These are phyloP conservation scores for Xenops minutus DNA, from an alignment of 2,797 vertebrate species.

Conservation along the genomic window DNA sequence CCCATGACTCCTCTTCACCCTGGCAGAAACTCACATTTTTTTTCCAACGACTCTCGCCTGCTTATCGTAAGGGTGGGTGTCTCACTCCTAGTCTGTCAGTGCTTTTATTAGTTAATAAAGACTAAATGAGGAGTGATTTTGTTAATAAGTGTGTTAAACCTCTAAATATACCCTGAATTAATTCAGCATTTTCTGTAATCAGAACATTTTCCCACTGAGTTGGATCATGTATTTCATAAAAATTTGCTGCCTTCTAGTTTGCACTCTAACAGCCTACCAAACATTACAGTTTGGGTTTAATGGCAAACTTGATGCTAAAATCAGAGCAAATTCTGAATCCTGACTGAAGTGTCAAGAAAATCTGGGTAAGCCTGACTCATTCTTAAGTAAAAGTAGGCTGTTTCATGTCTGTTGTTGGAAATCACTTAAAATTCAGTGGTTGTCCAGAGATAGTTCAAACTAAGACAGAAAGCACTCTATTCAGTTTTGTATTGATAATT, in stretches of 20 bases:
- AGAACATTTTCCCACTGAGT: neutral
- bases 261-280: neutral
- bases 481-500: constrained; percentile 1
- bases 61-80: neutral
- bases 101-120: constrained; percentile 11
- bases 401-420: neutral
- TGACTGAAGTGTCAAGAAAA: neutral
- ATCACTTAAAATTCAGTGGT: constrained; percentile 53
- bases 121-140: constrained; percentile 31
- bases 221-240: neutral
- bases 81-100: neutral
- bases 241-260: neutral
- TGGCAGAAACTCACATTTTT: constrained; percentile 27
- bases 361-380: neutral
- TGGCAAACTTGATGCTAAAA: neutral
- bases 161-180: neutral
- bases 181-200: neutral
- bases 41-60: neutral
- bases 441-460: constrained; percentile 34
- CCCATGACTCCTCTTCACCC: constrained; percentile 47
- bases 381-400: neutral
- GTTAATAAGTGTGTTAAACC: neutral
- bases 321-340: neutral
- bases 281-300: neutral
- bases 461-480: constrained; percentile 47